phyloP scores from a whole-genome alignment of 2,113 vertebrate species.

The Planiliza haematocheilus region DNA sequence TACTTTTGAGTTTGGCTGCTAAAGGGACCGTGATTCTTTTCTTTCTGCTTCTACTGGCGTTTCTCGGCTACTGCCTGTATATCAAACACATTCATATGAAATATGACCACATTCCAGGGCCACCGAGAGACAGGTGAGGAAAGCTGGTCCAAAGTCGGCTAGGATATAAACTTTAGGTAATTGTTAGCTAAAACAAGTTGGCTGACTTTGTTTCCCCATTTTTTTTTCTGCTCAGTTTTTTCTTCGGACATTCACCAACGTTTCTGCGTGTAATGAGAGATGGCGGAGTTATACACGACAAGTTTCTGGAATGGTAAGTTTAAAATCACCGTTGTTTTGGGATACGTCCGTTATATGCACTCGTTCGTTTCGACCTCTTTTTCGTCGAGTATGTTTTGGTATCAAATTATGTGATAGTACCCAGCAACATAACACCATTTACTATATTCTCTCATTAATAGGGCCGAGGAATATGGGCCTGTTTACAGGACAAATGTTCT shows the following conservation, averaged over 20 bases:
- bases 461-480: slow-evolving; percentile 70
- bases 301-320: slow-evolving; percentile 71
- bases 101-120: slow-evolving; percentile 68
- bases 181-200: neutral
- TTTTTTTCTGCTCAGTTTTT: slow-evolving; percentile 59
- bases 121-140: slow-evolving; percentile 55
- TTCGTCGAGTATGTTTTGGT: too few species aligned
- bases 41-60: neutral
- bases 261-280: slow-evolving; percentile 1
- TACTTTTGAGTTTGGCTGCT: neutral
- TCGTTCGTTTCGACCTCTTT: too few species aligned
- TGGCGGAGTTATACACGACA: slow-evolving; percentile 18
- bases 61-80: slow-evolving; percentile 51
- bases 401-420: too few species aligned
- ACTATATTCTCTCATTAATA: slow-evolving; percentile 25
- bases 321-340: too few species aligned
- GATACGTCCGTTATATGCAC: too few species aligned
- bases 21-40: neutral
- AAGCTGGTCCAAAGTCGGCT: too few species aligned
- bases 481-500: slow-evolving; percentile 70
- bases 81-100: slow-evolving; percentile 51
- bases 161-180: neutral
- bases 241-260: slow-evolving; percentile 59
- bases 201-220: neutral
- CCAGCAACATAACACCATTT: too few species aligned